A percentile compares a stretch with the other conserved stretches of the same genome.
Evolutionary conservation across 2,888 invertebrate species (phyloP).

Genomic region (Actias luna): DNA sequence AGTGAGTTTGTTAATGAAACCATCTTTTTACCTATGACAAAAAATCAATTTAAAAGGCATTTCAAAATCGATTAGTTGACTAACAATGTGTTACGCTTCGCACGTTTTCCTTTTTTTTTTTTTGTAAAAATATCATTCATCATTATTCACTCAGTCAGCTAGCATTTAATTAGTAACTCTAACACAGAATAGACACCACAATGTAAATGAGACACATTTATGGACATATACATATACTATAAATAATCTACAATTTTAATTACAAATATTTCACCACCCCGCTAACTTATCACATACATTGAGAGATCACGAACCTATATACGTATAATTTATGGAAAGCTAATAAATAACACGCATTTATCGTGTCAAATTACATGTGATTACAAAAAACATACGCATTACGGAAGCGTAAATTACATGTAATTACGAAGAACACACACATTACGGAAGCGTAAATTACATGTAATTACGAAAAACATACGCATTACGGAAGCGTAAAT

Average conservation of each 20-base stretch:
- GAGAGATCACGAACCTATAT: conserved; percentile 30
- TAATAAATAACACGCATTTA: neutral
- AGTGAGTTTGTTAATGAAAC: no score
- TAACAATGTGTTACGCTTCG: neutral
- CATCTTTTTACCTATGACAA: no score
- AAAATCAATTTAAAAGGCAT: neutral
- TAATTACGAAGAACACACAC: no score
- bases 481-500: no score
- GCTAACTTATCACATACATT: conserved; percentile 61
- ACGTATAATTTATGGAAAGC: conserved; percentile 8
- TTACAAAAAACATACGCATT: conserved; percentile 6
- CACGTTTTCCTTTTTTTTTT: conserved; percentile 26
- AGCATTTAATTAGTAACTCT: conserved; percentile 72
- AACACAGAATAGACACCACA: conserved; percentile 81
- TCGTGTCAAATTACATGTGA: neutral
- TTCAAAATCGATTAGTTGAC: neutral
- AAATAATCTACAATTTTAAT: conserved; percentile 63
- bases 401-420: conserved; percentile 4
- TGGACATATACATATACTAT: conserved; percentile 74
- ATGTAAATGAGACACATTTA: conserved; percentile 79
- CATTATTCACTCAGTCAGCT: conserved; percentile 74
- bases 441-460: no score
- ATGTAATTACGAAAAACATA: no score
- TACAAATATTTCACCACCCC: conserved; percentile 57
- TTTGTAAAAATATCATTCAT: conserved; percentile 77